phyloP scores from a whole-genome alignment of 2,888 invertebrate genomes.

The Xestobium rufovillosum region DNA sequence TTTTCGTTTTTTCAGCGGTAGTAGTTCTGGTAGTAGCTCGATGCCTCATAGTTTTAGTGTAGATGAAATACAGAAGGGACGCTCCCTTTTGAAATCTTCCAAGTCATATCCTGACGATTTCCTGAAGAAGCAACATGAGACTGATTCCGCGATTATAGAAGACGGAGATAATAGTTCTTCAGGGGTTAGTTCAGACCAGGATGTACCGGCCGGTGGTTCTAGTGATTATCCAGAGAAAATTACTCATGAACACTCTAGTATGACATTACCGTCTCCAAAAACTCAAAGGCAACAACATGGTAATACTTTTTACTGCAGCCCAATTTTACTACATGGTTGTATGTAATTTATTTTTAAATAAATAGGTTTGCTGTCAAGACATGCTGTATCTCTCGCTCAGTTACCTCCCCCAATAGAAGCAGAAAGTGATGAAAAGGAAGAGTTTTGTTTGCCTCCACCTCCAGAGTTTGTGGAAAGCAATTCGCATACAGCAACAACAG shows the following conservation, averaged over 20 bases:
- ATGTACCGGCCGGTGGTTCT: conserved; percentile 52
- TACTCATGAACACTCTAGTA: conserved; percentile 27
- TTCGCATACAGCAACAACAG: conserved; percentile 35
- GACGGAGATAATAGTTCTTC: conserved; percentile 86
- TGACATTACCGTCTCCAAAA: conserved; percentile 31
- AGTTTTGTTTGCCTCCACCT: conserved; percentile 55
- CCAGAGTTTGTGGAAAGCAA: conserved; percentile 49
- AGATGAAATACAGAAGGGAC: conserved; percentile 81
- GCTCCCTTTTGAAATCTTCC: conserved; percentile 76
- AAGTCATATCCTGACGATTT: conserved; percentile 84
- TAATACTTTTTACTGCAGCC: conserved; percentile 16
- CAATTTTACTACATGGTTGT: too few species aligned
- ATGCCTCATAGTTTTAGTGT: conserved; percentile 81
- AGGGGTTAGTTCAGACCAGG: conserved; percentile 83
- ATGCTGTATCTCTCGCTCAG: conserved; percentile 69
- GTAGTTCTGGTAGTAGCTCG: conserved; percentile 62
- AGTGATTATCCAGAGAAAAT: conserved; percentile 42
- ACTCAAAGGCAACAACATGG: conserved; percentile 33
- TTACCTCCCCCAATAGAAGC: conserved; percentile 72
- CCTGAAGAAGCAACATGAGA: conserved; percentile 45
- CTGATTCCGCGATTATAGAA: conserved; percentile 46
- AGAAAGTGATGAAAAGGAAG: conserved; percentile 60
- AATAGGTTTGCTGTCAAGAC: conserved; percentile 47
- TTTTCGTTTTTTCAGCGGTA: conserved; percentile 50
- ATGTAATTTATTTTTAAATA: conserved; percentile 1